Percentiles rank a stretch among this genome's conserved stretches.
phyloP scores from a whole-genome alignment of 1,140 invertebrate genomes.

The Apocrypta bakeri region DNA sequence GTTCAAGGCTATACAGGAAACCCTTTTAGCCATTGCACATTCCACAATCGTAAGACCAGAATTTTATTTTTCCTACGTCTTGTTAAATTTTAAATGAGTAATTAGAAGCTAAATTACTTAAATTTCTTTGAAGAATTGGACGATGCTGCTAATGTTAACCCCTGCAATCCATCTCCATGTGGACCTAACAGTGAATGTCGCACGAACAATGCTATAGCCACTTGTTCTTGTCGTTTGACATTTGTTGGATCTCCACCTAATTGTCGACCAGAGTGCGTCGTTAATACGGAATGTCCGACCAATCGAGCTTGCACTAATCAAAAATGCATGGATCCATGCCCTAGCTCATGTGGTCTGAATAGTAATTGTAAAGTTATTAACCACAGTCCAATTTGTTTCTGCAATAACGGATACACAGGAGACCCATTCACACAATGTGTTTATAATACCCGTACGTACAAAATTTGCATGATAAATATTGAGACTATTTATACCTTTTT shows the following conservation, averaged over 20 bases:
- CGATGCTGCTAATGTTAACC: slow-evolving; percentile 74
- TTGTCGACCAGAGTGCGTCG: slow-evolving; percentile 87
- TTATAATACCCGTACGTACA: slow-evolving; percentile 62
- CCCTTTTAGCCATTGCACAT: slow-evolving; percentile 75
- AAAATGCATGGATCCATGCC: slow-evolving; percentile 86
- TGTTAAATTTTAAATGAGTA: background rate
- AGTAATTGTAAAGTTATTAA: slow-evolving; percentile 82
- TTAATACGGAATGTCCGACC: slow-evolving; percentile 83
- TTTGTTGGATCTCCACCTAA: slow-evolving; percentile 77
- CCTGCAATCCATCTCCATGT: slow-evolving; percentile 84
- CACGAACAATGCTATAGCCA: slow-evolving; percentile 78
- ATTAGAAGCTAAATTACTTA: background rate
- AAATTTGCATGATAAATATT: background rate
- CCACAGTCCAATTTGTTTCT: slow-evolving; percentile 84
- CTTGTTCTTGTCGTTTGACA: slow-evolving; percentile 79
- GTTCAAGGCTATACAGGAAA: slow-evolving; percentile 74
- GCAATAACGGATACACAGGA: slow-evolving; percentile 81
- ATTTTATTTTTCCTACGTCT: background rate
- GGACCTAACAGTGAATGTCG: slow-evolving; percentile 81
- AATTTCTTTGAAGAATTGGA: background rate
- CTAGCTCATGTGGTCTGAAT: slow-evolving; percentile 84
- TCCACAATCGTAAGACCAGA: slow-evolving; percentile 59
- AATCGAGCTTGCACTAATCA: slow-evolving; percentile 84
- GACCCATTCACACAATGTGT: slow-evolving; percentile 82
- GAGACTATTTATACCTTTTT: too few relatives aligned